Evolutionary conservation across 2,797 vertebrate genomes (phyloP).

Genomic region (Poecilia picta): DNA sequence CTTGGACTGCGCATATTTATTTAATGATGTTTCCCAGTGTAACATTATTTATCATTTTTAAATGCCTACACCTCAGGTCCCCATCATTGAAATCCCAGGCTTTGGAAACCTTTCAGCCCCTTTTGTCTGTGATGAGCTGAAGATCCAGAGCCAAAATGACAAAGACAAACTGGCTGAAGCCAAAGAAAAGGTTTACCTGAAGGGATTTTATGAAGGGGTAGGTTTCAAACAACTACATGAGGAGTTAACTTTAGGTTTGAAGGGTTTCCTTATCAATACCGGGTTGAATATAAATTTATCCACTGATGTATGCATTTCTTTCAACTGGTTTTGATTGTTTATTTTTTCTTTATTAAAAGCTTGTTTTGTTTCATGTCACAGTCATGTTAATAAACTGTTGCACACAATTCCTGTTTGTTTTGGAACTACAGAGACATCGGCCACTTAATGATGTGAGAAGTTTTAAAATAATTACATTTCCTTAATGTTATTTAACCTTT

Average conservation of each 20-base stretch:
- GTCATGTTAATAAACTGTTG: neutral
- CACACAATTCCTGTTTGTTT: neutral
- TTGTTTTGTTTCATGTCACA: neutral
- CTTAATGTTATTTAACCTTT: slow-evolving; percentile 3
- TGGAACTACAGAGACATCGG: neutral
- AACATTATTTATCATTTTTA: neutral
- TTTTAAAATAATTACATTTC: neutral
- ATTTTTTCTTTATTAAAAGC: neutral
- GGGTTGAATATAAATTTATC: slow-evolving; percentile 6
- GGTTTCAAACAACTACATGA: slow-evolving; percentile 60
- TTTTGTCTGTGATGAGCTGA: slow-evolving; percentile 90
- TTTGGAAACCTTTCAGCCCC: slow-evolving; percentile 92
- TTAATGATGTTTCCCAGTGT: neutral
- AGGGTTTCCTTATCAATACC: slow-evolving; percentile 15
- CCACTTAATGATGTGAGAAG: neutral
- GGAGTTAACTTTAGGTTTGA: slow-evolving; percentile 20
- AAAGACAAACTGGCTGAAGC: slow-evolving; percentile 94
- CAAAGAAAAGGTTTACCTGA: slow-evolving; percentile 94
- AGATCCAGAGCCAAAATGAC: slow-evolving; percentile 98
- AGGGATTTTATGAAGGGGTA: slow-evolving; percentile 98
- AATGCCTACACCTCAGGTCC: slow-evolving; percentile 79
- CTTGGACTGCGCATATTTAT: neutral
- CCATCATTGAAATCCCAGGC: slow-evolving; percentile 94
- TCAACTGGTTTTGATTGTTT: neutral
- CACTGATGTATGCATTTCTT: slow-evolving; percentile 7